Evolutionary conservation across 2,888 invertebrate species (phyloP).

Genomic region (Odontocerum albicorne): DNA sequence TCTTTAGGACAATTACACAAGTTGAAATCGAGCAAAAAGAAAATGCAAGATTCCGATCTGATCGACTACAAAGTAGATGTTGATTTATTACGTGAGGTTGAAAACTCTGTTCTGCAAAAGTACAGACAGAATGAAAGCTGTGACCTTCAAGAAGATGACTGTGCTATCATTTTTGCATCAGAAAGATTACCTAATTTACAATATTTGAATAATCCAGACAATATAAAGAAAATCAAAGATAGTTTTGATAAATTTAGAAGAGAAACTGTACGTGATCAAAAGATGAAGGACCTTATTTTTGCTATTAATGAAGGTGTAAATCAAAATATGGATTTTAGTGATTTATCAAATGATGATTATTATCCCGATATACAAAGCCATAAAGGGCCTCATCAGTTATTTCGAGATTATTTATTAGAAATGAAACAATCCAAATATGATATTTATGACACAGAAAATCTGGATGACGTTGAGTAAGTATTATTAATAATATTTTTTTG

Average conservation of each 20-base stretch:
- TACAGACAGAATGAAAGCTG: constrained; percentile 38
- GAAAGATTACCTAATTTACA: constrained; percentile 46
- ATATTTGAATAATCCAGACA: constrained; percentile 47
- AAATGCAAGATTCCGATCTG: constrained; percentile 39
- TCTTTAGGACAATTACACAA: constrained; percentile 62
- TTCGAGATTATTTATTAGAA: constrained; percentile 50
- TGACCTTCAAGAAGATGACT: constrained; percentile 50
- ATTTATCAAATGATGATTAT: constrained; percentile 33
- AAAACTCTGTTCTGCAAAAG: constrained; percentile 50
- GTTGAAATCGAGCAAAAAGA: constrained; percentile 47
- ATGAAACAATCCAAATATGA: constrained; percentile 45
- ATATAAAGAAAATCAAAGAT: constrained; percentile 49
- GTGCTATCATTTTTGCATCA: constrained; percentile 50
- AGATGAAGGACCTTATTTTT: constrained; percentile 51
- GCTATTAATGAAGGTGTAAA: constrained; percentile 55
- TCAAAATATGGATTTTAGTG: constrained; percentile 46
- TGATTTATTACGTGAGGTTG: constrained; percentile 50
- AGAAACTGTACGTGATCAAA: constrained; percentile 53
- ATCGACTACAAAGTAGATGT: constrained; percentile 48
- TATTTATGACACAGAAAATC: constrained; percentile 51
- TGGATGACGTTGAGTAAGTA: constrained; percentile 53
- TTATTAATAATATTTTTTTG: constrained; percentile 10
- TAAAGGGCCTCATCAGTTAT: constrained; percentile 53
- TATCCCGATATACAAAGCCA: constrained; percentile 17
- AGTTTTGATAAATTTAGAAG: constrained; percentile 56